Conservation (phyloP, 2,888 invertebrate genomes). For the Chalcis sispes region DNA sequence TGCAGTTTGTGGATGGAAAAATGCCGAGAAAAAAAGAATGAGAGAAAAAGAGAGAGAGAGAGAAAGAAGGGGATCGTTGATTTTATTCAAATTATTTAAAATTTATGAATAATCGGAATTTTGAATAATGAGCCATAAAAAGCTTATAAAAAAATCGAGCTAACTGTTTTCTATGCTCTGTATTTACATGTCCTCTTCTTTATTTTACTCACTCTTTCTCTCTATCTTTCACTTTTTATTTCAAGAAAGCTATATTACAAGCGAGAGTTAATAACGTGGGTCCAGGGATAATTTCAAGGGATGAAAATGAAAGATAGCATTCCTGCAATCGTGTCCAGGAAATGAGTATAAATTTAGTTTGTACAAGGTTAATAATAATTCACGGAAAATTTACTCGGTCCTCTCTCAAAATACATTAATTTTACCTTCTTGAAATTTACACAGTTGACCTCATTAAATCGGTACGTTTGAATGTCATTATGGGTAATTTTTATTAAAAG, state of each 20-base stretch:
- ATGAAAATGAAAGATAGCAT: conserved; percentile 14
- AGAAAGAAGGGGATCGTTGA: conserved; percentile 6
- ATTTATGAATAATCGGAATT: conserved; percentile 28
- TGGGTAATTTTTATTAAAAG: conserved; percentile 23
- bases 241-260: not conserved
- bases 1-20: not conserved
- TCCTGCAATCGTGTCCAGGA: not conserved
- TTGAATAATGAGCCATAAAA: conserved; percentile 1
- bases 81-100: too few species aligned
- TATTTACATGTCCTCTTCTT: not conserved
- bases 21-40: not conserved
- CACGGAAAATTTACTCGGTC: conserved; percentile 35
- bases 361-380: conserved; percentile 29
- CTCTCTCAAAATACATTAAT: conserved; percentile 8
- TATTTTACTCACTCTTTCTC: not conserved
- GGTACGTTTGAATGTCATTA: conserved; percentile 17
- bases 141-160: not conserved
- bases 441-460: conserved; percentile 37
- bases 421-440: conserved; percentile 15
- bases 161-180: too few species aligned
- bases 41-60: not conserved
- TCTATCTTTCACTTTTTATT: not conserved
- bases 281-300: conserved; percentile 14
- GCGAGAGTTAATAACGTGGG: not conserved
- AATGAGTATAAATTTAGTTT: conserved; percentile 19